These are phyloP conservation scores for Drosophila fulvimacula DNA, from an alignment of 2,888 invertebrate genomes.

Conservation along the genomic window DNA sequence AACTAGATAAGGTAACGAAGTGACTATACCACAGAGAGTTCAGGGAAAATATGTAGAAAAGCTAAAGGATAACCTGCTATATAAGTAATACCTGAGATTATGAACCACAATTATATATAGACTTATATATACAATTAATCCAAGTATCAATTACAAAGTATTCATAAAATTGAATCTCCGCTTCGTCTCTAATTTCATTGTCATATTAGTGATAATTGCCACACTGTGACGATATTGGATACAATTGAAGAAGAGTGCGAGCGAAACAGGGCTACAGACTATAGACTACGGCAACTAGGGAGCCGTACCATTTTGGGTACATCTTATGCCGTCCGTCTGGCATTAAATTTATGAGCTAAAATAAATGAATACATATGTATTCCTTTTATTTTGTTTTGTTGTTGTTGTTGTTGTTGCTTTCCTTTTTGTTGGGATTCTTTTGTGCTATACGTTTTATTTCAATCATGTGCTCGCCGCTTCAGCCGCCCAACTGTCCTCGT, in stretches of 20 bases:
- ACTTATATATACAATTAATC: neutral
- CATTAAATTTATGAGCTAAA: slow-evolving; percentile 60
- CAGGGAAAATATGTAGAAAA: no score
- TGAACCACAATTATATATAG: neutral
- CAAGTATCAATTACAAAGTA: neutral
- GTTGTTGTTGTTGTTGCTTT: slow-evolving; percentile 12
- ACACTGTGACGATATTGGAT: slow-evolving; percentile 51
- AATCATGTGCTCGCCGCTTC: slow-evolving; percentile 72
- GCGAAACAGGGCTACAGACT: neutral
- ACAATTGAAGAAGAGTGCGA: slow-evolving; percentile 10
- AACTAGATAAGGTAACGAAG: neutral
- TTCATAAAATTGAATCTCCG: neutral
- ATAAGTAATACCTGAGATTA: no score
- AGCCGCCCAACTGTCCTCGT: slow-evolving; percentile 49
- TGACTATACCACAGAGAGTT: no score
- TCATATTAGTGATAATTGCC: slow-evolving; percentile 30
- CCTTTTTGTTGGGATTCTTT: slow-evolving; percentile 58
- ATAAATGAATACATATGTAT: slow-evolving; percentile 42
- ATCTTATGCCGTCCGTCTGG: slow-evolving; percentile 36
- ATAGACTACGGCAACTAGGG: neutral
- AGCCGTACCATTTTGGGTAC: slow-evolving; percentile 34
- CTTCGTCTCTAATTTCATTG: neutral
- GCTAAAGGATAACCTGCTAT: neutral
- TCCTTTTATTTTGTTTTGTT: slow-evolving; percentile 23
- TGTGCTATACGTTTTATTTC: slow-evolving; percentile 60